A percentile compares a stretch with the other conserved stretches of the same genome.
phyloP scores from a whole-genome alignment of 1,140 invertebrate species.

The Hyposmocoma kahamanoa region DNA sequence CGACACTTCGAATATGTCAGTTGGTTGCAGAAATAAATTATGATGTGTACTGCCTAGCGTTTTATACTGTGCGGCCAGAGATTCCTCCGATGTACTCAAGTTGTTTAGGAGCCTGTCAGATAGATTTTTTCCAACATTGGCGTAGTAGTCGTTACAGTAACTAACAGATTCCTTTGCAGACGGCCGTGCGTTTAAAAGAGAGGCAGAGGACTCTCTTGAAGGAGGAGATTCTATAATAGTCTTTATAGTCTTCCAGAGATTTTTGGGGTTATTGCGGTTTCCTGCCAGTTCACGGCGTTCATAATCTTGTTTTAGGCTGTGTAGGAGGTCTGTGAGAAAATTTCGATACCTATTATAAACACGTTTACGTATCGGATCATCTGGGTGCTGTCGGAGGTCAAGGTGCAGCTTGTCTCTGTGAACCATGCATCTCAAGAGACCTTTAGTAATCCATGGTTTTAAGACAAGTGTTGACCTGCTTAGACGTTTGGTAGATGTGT shows the following conservation, averaged over 20 bases:
- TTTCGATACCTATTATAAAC: not conserved
- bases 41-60: not conserved
- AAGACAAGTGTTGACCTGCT: not conserved
- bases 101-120: not conserved
- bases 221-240: not conserved
- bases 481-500: not conserved
- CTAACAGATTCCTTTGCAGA: not conserved
- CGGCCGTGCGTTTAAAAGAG: not conserved
- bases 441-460: not conserved
- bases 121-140: not conserved
- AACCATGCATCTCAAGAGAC: not conserved
- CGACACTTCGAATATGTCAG: no score
- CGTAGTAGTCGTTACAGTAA: not conserved
- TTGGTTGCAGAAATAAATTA: no score
- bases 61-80: no score
- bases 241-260: not conserved
- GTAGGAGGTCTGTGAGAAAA: not conserved
- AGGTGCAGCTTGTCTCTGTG: not conserved
- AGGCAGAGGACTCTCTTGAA: not conserved
- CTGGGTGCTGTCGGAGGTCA: not conserved
- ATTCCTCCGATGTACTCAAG: no score
- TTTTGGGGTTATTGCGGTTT: not conserved
- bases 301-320: not conserved
- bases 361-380: not conserved
- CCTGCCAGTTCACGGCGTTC: not conserved